phyloP scores from a whole-genome alignment of 2,888 invertebrate species.

The Pristionchus entomophagus region DNA sequence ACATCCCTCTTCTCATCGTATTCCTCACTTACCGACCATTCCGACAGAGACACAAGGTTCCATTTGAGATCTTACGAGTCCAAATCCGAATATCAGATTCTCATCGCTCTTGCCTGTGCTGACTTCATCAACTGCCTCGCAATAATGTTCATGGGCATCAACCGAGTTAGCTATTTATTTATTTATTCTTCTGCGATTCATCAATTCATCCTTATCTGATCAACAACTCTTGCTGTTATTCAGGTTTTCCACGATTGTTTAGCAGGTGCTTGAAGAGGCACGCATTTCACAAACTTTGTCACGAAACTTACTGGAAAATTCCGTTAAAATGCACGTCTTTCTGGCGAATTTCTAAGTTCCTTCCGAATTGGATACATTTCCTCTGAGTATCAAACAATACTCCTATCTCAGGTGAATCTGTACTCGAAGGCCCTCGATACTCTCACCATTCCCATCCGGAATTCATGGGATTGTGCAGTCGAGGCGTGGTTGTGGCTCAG shows the following conservation, averaged over 20 bases:
- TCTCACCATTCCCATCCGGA: conserved; percentile 40
- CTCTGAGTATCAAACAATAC: neutral
- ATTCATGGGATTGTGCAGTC: conserved; percentile 47
- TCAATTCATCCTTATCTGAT: too few species aligned
- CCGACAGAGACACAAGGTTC: conserved; percentile 38
- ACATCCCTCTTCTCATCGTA: conserved; percentile 40
- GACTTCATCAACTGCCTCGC: conserved; percentile 63
- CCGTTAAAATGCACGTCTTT: neutral
- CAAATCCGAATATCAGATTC: conserved; percentile 50
- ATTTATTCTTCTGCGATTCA: neutral
- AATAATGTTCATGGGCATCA: conserved; percentile 64
- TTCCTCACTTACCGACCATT: conserved; percentile 41
- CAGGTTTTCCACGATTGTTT: too few species aligned
- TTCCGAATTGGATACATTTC: too few species aligned
- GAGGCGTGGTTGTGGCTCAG: conserved; percentile 48
- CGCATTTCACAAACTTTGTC: too few species aligned
- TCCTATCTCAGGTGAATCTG: neutral
- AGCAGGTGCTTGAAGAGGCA: too few species aligned
- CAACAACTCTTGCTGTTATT: too few species aligned
- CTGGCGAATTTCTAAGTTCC: neutral
- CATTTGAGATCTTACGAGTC: too few species aligned
- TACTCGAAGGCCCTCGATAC: conserved; percentile 37
- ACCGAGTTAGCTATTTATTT: conserved; percentile 51
- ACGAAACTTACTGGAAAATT: neutral
- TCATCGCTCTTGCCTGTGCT: conserved; percentile 60